phyloP scores from a whole-genome alignment of 2,797 vertebrate species.

The Heliangelus exortis region DNA sequence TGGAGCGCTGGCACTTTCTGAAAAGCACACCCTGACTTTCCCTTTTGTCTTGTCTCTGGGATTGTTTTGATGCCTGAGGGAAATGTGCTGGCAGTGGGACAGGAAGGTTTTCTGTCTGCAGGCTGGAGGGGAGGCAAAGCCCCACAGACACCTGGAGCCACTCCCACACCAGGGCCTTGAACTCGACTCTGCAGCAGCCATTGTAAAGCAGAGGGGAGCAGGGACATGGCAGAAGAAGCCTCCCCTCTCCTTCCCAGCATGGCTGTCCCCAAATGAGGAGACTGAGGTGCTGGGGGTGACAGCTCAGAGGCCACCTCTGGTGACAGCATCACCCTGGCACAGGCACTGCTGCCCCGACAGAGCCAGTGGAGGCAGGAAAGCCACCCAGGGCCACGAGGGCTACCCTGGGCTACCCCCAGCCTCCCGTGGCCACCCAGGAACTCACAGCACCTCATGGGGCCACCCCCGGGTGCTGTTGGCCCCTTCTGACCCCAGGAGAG shows the following conservation, averaged over 20 bases:
- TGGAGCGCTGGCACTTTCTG: neutral
- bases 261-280: rapidly evolving
- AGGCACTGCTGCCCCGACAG: neutral
- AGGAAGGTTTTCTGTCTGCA: neutral
- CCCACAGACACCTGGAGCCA: neutral
- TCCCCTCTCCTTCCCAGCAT: neutral
- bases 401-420: no score
- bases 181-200: neutral
- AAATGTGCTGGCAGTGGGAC: neutral
- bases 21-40: neutral
- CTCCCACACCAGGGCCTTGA: neutral
- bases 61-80: neutral
- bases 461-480: conserved; percentile 34
- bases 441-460: neutral
- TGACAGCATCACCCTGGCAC: neutral
- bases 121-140: neutral
- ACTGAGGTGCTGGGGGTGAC: neutral
- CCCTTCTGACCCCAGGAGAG: neutral
- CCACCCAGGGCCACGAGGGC: neutral
- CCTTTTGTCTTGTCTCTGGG: neutral
- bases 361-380: neutral
- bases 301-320: neutral
- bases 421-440: neutral
- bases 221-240: rapidly evolving
- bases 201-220: neutral